Evolutionary conservation across 2,797 vertebrate genomes (phyloP), one percentile per base, ranked within the genome.

Genomic region (Scolopax bukidnonensis): DNA sequence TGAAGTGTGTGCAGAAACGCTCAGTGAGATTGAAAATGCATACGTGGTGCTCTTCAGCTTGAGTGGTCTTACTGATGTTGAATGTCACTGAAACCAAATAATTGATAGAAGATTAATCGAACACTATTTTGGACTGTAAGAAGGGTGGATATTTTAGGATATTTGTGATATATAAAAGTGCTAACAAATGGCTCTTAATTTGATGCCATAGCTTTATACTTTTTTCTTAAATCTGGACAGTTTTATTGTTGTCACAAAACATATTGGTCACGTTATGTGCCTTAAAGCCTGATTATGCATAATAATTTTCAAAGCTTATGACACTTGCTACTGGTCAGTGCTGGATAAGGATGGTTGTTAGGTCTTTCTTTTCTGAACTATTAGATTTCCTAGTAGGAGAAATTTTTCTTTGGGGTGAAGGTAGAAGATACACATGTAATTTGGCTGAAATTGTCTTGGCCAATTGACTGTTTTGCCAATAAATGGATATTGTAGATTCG

Each of bases 41-140:
- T 6, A 5, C 0, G 0, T 9, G 50, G 10, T 32, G 10, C 19
- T 87, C 16, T 23, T 12, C 33, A 59, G 23, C 28, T 50, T 16
- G 18, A 80, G 21, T 16, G 38, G 7, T 27, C 5, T 18, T 0
- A 0, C 32, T 79, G 15, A 13, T 36, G 19, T 38, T 40, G 48
- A 43, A 18, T 53, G 36, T 40, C 41, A 25, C 77, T 75, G 84
- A 75, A 88, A 53, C 43, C 2, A 24, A 11, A 27, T 41, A 33
- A 40, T 40, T 38, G 64, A 5, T 11, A 60, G 64, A 41, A 61
- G 67, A 71, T 43, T 30, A 90, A 47, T 4, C 54, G 38, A 41
- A 16, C 0, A 1, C 48, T 70, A 8, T 16, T 91, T 79, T 65
- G 51, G 23, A 70, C 57, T 50, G 28, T 51, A 47, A 80, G 45